A percentile compares a stretch with the other conserved stretches of the same genome.
phyloP scores from a whole-genome alignment of 30 jellyfish, hydroid and myxozoan genomes.

The Turritopsis rubra region DNA sequence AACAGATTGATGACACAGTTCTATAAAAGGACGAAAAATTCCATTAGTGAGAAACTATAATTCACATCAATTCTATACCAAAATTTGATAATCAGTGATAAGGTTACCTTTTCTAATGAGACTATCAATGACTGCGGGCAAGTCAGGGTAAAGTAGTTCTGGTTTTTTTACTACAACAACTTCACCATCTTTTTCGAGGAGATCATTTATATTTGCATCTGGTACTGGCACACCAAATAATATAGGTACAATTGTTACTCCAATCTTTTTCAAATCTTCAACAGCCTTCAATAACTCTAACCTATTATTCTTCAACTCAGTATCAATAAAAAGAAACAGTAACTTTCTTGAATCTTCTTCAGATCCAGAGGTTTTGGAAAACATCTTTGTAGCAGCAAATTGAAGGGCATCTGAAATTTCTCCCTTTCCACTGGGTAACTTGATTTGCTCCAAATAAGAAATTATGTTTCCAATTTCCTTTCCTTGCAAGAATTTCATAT shows the following conservation, averaged over 20 bases:
- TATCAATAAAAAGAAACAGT: background rate
- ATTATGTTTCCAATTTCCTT: background rate
- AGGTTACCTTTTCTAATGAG: background rate
- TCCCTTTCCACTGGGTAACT: slow-evolving; percentile 38
- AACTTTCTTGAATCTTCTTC: background rate
- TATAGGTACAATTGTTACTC: background rate
- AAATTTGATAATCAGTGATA: background rate
- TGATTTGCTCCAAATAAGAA: background rate
- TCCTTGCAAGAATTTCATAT: background rate
- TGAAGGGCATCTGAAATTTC: slow-evolving; percentile 18
- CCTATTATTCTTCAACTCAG: background rate
- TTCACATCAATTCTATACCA: background rate
- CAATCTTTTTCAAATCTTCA: background rate
- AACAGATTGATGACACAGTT: slow-evolving; percentile 44
- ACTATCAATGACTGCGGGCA: background rate
- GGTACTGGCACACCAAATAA: slow-evolving; percentile 7
- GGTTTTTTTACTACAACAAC: slow-evolving; percentile 5
- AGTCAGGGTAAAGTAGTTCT: background rate
- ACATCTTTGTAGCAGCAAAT: slow-evolving; percentile 27
- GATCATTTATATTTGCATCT: background rate
- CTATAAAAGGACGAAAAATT: slow-evolving; percentile 18
- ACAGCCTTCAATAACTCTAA: background rate
- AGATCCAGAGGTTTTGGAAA: slow-evolving; percentile 11
- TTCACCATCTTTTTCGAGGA: background rate
- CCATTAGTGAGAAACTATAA: background rate